Evolutionary conservation across 2,113 vertebrate species (phyloP), one percentile per base, ranked within the genome.

Genomic region (Nanorana parkeri): DNA sequence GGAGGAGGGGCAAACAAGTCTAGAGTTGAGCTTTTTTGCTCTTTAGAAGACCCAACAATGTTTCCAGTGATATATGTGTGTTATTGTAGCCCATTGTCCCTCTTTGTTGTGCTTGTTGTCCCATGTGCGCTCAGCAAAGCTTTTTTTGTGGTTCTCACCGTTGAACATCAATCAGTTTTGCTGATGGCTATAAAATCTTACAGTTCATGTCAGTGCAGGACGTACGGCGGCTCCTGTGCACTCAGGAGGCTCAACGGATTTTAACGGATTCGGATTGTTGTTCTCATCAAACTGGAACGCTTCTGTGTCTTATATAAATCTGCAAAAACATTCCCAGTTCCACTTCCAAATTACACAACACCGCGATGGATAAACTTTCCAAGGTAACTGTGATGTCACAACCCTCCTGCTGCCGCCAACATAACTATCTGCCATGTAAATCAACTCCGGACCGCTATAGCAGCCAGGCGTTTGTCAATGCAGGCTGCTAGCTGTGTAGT

Each of bases 131-230:
- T 29, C 61, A 54, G 11, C 51, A 61, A 61, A 23, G 29, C 58
- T 78, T 78, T 56, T 36, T 54, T 54, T 65, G 76, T 78, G 76
- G 63, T 32, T 78, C 76, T 64, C 17, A 63, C 69, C 10, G 63
- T 78, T 66, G 52, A 13, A 54, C 76, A 78, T 78, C 64, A 78
- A 78, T 67, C 75, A 77, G 3, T 64, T 47, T 54, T 24, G 75
- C 64, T 51, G 47, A 36, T 67, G 63, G 64, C 23, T n/a, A 78
- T 67, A 68, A 20, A 67, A 41, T 21, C 17, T 47, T 17, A 10
- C 41, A 29, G 4, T 17, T 67, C 55, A n/a, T 78, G 75, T 78
- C 58, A n/a, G 36, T 47, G 16, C 23, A 77, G 60, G 54, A 52
- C 21, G 8, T 47, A 56, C 29, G 54, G 76, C 23, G 55, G 36